Percentiles rank a stretch among this genome's conserved stretches.
phyloP scores from a whole-genome alignment of 2,113 vertebrate genomes.

The Brienomyrus brachyistius region DNA sequence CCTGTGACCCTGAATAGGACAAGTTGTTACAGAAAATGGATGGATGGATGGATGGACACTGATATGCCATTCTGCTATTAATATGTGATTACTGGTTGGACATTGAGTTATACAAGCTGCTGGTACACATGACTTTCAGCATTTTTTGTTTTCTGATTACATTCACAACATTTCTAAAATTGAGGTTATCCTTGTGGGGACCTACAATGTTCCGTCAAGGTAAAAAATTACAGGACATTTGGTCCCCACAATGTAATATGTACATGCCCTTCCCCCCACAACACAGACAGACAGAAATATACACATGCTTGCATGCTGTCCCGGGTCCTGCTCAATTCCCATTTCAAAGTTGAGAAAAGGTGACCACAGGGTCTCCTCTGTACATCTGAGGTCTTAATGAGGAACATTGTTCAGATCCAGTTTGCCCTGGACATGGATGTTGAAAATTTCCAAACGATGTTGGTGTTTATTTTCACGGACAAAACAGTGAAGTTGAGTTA shows the following conservation, averaged over 20 bases:
- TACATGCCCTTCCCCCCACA: not conserved
- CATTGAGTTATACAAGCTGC: not conserved
- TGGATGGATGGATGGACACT: no score
- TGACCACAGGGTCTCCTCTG: slow-evolving; percentile 23
- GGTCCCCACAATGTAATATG: not conserved
- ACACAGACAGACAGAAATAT: not conserved
- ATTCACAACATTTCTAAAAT: not conserved
- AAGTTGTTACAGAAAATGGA: no score
- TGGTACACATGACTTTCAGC: not conserved
- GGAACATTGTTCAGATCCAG: not conserved
- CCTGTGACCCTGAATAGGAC: no score
- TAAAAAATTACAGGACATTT: not conserved
- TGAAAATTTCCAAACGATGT: not conserved
- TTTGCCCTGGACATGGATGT: not conserved
- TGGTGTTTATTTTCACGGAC: not conserved
- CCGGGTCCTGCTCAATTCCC: not conserved
- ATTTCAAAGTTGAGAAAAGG: not conserved
- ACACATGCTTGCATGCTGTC: not conserved
- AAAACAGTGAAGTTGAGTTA: not conserved
- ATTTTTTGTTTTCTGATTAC: not conserved
- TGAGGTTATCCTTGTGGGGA: not conserved
- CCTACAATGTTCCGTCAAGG: not conserved
- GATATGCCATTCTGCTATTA: no score
- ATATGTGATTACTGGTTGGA: no score
- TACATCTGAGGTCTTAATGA: slow-evolving; percentile 4